Base-by-base conservation (phyloP, 2,113 vertebrate genomes). In the Seriola aureovittata region DNA sequence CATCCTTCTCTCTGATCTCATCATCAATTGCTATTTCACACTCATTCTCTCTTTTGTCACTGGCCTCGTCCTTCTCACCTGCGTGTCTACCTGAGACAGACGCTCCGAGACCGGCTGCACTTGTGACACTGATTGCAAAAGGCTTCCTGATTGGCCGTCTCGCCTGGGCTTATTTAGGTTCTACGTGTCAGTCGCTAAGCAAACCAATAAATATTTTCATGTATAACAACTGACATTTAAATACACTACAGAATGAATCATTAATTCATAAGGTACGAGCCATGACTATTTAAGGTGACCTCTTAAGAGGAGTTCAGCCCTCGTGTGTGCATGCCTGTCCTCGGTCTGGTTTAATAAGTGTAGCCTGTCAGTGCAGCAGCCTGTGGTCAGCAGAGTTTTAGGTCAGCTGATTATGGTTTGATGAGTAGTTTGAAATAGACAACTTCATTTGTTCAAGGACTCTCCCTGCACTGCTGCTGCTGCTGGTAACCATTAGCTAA, bases 401-500 rank as follows among this genome's bases (percentile, higher is more conserved):
- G 78, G 85, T 85, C 80, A 79, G 80, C 84, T 87, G 84, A 91
- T 86, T 81, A 87, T 66, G 75, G 19, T 82, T 76, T 80, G 85
- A 86, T 83, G 79, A 88, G 82, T 11, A 57, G 71, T 72, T 83
- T 76, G 59, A 87, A 75, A 85, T 34, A 57, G 80, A 82, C 83
- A 82, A 85, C 74, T 85, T 82, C 4, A 84, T 85, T 86, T 85
- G 75, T 55, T 52, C 16, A 29, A 59, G 64, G 67, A 50, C 57
- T 75, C 58, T 64, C 8, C 9, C 46, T 40, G 70, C 66, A 38
- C 75, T 8, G 75, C 74, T 78, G 76, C 75, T 71, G 73, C 69
- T 70, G 81, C 71, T 86, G 84, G 65, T 91, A 85, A 90, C 91
- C 89, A 92, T 94, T 94, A 94, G 91, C 93, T 92, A 93, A 95